phyloP scores from a whole-genome alignment of 2,888 invertebrate species.

The Leptopilina myrica region DNA sequence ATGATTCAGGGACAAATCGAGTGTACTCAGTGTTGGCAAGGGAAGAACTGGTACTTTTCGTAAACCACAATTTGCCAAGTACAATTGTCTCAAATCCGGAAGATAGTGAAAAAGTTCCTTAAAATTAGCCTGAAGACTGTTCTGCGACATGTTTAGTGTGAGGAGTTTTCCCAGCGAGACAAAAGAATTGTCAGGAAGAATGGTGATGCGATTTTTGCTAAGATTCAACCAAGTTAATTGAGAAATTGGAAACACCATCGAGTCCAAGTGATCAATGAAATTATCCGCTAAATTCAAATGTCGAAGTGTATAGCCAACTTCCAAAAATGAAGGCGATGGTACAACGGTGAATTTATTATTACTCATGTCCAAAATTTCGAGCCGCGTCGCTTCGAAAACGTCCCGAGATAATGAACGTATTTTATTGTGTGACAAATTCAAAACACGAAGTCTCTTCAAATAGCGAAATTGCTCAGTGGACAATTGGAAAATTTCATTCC shows the following conservation, averaged over 20 bases:
- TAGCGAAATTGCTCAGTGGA: conserved; percentile 89
- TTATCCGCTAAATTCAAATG: conserved; percentile 88
- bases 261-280: conserved; percentile 90
- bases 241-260: conserved; percentile 90
- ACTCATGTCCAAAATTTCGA: conserved; percentile 89
- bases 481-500: conserved; percentile 86
- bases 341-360: conserved; percentile 88
- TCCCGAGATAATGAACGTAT: conserved; percentile 86
- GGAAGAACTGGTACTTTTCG: conserved; percentile 87
- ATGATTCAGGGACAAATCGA: conserved; percentile 89
- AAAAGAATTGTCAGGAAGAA: conserved; percentile 93
- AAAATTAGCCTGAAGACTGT: conserved; percentile 86
- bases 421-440: conserved; percentile 86
- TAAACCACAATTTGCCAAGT: conserved; percentile 87
- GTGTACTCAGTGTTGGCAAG: conserved; percentile 85
- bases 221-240: conserved; percentile 87
- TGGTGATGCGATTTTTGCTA: conserved; percentile 88
- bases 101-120: conserved; percentile 93
- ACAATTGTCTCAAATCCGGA: conserved; percentile 87
- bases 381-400: conserved; percentile 86
- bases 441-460: conserved; percentile 84
- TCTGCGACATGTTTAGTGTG: conserved; percentile 88
- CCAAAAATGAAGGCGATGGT: conserved; percentile 86
- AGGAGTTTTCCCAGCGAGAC: conserved; percentile 88
- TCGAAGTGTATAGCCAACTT: conserved; percentile 87